phyloP scores from a whole-genome alignment of 2,113 vertebrate species.

The Cavia aperea region DNA sequence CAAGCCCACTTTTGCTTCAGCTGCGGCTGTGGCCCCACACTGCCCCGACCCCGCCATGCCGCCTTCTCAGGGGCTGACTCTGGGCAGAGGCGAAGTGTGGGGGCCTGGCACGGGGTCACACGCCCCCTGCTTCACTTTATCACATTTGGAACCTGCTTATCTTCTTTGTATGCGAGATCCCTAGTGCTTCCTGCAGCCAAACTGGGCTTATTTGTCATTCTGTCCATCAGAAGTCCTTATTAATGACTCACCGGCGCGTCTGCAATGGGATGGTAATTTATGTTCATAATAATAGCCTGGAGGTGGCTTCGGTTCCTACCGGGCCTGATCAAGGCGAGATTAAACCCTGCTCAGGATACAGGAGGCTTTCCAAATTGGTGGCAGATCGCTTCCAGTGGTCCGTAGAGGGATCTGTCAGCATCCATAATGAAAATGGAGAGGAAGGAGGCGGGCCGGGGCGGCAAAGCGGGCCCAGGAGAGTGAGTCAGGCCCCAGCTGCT shows the following conservation, averaged over 20 bases:
- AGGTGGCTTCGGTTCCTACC: background rate
- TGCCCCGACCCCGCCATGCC: background rate
- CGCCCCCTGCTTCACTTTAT: background rate
- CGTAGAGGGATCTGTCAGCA: conserved; percentile 7
- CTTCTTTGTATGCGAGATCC: background rate
- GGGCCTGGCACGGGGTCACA: background rate
- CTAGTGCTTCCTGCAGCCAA: background rate
- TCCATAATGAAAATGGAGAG: background rate
- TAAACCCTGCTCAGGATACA: background rate
- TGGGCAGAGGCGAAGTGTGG: background rate
- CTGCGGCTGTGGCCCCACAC: fast-evolving
- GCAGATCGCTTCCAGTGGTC: background rate
- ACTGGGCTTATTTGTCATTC: conserved; percentile 14
- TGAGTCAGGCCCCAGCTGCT: background rate
- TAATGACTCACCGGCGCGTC: background rate
- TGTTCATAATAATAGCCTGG: background rate
- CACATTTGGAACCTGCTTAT: background rate
- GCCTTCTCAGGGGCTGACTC: background rate
- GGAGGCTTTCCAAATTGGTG: background rate
- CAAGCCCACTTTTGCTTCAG: fast-evolving
- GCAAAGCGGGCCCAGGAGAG: background rate
- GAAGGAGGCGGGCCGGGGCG: fast-evolving
- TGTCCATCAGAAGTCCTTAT: background rate
- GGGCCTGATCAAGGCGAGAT: conserved; percentile 3
- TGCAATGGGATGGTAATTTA: conserved; percentile 19